Evolutionary conservation across 2,888 invertebrate species (phyloP).

Genomic region (Chymomyza fuscimana): DNA sequence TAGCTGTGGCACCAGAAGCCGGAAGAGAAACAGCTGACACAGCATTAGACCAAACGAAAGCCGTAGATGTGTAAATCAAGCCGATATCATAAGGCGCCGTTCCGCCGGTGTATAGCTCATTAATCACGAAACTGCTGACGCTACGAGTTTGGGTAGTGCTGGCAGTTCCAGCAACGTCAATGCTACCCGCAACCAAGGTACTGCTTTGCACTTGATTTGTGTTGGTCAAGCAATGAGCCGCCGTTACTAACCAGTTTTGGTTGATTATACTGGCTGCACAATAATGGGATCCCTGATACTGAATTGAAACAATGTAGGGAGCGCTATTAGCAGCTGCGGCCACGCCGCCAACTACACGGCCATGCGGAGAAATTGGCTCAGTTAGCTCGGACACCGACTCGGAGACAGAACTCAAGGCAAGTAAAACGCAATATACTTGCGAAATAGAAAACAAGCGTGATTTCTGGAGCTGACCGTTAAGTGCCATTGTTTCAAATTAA

Average conservation of each 20-base stretch:
- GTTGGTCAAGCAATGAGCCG: constrained; percentile 75
- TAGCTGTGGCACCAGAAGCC: constrained; percentile 45
- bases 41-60: constrained; percentile 70
- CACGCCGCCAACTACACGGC: constrained; percentile 71
- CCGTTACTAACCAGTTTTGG: constrained; percentile 75
- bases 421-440: constrained; percentile 16
- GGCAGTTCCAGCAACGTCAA: constrained; percentile 63
- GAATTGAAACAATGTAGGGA: constrained; percentile 76
- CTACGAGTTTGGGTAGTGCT: constrained; percentile 65
- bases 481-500: constrained; percentile 49
- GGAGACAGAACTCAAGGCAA: constrained; percentile 36
- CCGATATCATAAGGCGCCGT: constrained; percentile 77
- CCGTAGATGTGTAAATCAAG: constrained; percentile 68
- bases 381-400: constrained; percentile 29
- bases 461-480: constrained; percentile 37
- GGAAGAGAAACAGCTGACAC: constrained; percentile 69
- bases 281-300: constrained; percentile 67
- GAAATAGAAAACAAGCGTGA: constrained; percentile 24
- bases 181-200: constrained; percentile 72
- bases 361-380: constrained; percentile 32
- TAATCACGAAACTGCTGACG: constrained; percentile 64
- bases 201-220: constrained; percentile 60
- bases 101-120: constrained; percentile 75
- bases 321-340: constrained; percentile 66
- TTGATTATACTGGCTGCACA: constrained; percentile 76